phyloP scores from a whole-genome alignment of 2,797 vertebrate species.

The Nasua narica region DNA sequence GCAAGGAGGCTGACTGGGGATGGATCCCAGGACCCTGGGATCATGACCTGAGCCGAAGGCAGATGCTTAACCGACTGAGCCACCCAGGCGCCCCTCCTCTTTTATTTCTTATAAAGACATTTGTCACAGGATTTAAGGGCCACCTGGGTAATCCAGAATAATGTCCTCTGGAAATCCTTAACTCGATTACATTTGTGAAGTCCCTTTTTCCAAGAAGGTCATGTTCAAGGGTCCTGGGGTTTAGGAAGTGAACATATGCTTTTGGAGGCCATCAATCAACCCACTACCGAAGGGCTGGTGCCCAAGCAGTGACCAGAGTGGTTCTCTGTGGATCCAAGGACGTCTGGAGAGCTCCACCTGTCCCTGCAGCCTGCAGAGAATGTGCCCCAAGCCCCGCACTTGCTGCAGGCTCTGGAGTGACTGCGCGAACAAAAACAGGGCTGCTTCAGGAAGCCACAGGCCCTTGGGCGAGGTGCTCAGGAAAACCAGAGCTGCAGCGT shows the following conservation, averaged over 20 bases:
- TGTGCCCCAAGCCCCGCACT: fast-evolving
- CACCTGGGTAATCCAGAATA: neutral
- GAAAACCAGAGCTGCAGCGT: fast-evolving
- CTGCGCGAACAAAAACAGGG: neutral
- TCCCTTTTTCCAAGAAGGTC: neutral
- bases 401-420: neutral
- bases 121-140: neutral
- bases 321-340: neutral
- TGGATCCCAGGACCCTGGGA: neutral
- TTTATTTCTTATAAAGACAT: neutral
- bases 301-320: neutral
- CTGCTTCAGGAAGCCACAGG: neutral
- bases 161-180: neutral
- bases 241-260: neutral
- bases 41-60: neutral
- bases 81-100: neutral
- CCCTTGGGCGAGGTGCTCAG: fast-evolving
- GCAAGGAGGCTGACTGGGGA: no score
- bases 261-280: neutral
- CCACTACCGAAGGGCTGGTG: neutral
- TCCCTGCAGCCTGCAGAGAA: neutral
- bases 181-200: neutral
- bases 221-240: neutral
- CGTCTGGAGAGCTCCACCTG: neutral
- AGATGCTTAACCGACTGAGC: neutral